Base-by-base conservation (phyloP, 2,113 vertebrate species). In the Thinocorus orbignyianus region DNA sequence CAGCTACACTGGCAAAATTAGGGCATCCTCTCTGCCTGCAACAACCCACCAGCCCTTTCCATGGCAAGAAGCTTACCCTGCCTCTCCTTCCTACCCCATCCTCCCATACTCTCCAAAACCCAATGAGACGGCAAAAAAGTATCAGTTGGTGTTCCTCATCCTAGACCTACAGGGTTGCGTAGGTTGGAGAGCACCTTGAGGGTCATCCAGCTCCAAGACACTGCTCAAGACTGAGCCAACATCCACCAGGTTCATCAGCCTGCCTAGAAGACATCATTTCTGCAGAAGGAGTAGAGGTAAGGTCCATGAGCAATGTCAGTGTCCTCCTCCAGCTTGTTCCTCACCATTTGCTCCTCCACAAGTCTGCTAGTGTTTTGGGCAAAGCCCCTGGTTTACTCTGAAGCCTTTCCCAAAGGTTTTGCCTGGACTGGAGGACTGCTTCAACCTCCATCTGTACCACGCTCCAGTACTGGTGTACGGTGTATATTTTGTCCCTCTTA, bases 31-130 rank as follows among this genome's bases (percentile, higher is more conserved):
- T 33, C 19, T 78, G 23, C 41, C 55, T 39, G 13, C 18, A 62
- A 0, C 28, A 57, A 11, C 23, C 44, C 4, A 2, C 12, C 16
- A 69, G 20, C 44, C 28, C 52, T 17, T 65, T 48, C 48, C 52
- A 17, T 55, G 48, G 51, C n/a, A 74, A 37, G 58, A 37, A 66
- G 8, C 8, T 55, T 16, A 12, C 18, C 23, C 30, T 66, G n/a
- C 26, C 16, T 65, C 20, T 74, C 14, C 14, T 49, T 19, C 17
- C 44, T 19, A 9, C 2, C 6, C 8, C 0, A 0, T 28, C 22
- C 20, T 68, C 6, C 8, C 0, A 0, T 28, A 19, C 20, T 68
- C 35, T 52, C 48, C 15, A 19, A 57, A 48, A 44, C 12, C 10
- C 70, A 76, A 7, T 0, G 1, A 19, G 26, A 51, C 35, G 24